Evolutionary conservation across 2,797 vertebrate species (phyloP).

Genomic region (Erithacus rubecula): DNA sequence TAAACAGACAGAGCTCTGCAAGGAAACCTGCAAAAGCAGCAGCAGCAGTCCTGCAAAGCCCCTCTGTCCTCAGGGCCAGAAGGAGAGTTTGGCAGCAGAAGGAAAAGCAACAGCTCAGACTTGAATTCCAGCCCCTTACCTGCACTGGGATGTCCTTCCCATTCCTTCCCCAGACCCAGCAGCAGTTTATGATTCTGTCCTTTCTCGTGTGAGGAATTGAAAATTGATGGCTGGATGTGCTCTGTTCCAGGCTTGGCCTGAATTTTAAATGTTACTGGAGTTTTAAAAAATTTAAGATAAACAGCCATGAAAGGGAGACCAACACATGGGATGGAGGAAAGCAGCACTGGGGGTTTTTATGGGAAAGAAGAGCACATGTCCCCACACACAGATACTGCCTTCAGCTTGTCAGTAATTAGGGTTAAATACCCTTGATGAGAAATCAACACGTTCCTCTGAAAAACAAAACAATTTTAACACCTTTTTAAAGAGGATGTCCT

Average conservation of each 20-base stretch:
- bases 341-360: rapidly evolving
- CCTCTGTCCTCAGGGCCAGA: background rate
- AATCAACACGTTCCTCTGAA: background rate
- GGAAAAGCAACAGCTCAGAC: background rate
- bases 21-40: background rate
- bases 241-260: background rate
- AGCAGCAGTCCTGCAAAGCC: background rate
- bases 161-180: background rate
- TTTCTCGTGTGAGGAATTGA: background rate
- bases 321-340: background rate
- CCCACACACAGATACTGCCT: background rate
- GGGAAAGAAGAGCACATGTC: rapidly evolving
- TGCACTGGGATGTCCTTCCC: background rate
- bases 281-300: background rate
- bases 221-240: background rate
- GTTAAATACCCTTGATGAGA: background rate
- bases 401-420: background rate
- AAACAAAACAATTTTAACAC: background rate
- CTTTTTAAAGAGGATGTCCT: background rate
- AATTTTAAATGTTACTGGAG: background rate
- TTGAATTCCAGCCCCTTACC: background rate
- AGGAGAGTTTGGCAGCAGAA: background rate
- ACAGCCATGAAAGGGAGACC: rapidly evolving
- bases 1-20: too few species aligned
- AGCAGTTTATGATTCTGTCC: background rate